phyloP scores from a whole-genome alignment of 1,140 invertebrate genomes.

The Akabosia matsudoensis region DNA sequence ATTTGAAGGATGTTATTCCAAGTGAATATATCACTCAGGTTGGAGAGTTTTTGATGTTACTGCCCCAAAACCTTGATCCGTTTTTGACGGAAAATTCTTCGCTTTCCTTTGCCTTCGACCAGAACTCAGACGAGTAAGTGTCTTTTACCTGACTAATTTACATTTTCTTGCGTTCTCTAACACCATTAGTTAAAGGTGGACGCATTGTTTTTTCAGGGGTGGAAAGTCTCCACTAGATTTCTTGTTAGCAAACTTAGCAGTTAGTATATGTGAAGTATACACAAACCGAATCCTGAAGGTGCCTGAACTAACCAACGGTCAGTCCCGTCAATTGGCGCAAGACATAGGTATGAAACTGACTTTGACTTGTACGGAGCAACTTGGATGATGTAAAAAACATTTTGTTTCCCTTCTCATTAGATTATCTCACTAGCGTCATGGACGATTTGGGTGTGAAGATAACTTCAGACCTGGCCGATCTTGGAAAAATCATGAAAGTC shows the following conservation, averaged over 20 bases:
- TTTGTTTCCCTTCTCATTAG: constrained; percentile 34
- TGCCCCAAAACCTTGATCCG: constrained; percentile 46
- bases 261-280: constrained; percentile 42
- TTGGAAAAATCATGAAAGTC: constrained; percentile 42
- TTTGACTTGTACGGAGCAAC: too few species aligned
- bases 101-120: constrained; percentile 43
- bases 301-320: constrained; percentile 37
- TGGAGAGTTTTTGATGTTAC: constrained; percentile 44
- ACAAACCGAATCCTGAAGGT: constrained; percentile 37
- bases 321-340: constrained; percentile 44
- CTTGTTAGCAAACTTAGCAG: constrained; percentile 38
- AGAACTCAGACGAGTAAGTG: constrained; percentile 41
- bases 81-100: constrained; percentile 44
- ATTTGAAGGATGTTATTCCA: constrained; percentile 44
- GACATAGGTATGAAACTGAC: constrained; percentile 40
- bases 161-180: not conserved
- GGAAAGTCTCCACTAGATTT: constrained; percentile 42
- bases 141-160: not conserved
- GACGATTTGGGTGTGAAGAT: constrained; percentile 42
- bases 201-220: constrained; percentile 31
- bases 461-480: constrained; percentile 31
- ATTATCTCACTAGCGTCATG: constrained; percentile 42
- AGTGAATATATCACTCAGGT: constrained; percentile 45
- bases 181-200: not conserved
- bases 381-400: too few species aligned